Evolutionary conservation across 2,888 invertebrate species (phyloP), one percentile per base, ranked within the genome.

Genomic region (Crossocerus cetratus): DNA sequence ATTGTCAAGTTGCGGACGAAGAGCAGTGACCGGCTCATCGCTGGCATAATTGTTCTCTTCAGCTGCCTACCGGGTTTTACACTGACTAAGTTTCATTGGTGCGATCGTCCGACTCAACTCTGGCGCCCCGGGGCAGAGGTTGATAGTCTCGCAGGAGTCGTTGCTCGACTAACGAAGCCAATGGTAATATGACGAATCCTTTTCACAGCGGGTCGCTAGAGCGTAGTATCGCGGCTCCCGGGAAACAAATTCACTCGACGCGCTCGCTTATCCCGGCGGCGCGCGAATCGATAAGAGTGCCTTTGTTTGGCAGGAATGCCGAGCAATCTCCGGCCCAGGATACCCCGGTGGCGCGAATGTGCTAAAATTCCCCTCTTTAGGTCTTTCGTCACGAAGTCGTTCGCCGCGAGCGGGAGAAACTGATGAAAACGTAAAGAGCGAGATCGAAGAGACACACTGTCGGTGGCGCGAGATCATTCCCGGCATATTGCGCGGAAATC

Each of bases 401-500:
- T 11, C 8, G 8, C 32, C 5, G 32, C 11, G 32, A 32, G 32
- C 11, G 32, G 0, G 32, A 32, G 32, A 32, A 32, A 11, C 32
- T 11, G 32, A 32, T 32, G 32, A 32, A 32, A 32, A 4, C 32
- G 32, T 32, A 67, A 64, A 65, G 44, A 21, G 42, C 0, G 21
- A 49, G 57, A 68, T 57, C 57, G 57, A 68, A 49, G 22, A 32
- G 32, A 32, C 32, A 32, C 8, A 32, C 8, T 16, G 16, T 2
- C 3, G 4, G 49, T 49, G 16, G 43, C 11, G 49, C 55, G 56
- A 22, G 54, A 22, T 42, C 56, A 42, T 69, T 69, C 61, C 3
- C 60, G 62, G 23, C 58, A 67, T 62, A 70, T 74, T 65, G 64
- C 61, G 21, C 64, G 61, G 43, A 61, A 76, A 61, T 76, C 65